A percentile compares a stretch with the other conserved stretches of the same genome.
Conservation (phyloP, 1,140 invertebrate genomes). For the Ips nitidus region DNA sequence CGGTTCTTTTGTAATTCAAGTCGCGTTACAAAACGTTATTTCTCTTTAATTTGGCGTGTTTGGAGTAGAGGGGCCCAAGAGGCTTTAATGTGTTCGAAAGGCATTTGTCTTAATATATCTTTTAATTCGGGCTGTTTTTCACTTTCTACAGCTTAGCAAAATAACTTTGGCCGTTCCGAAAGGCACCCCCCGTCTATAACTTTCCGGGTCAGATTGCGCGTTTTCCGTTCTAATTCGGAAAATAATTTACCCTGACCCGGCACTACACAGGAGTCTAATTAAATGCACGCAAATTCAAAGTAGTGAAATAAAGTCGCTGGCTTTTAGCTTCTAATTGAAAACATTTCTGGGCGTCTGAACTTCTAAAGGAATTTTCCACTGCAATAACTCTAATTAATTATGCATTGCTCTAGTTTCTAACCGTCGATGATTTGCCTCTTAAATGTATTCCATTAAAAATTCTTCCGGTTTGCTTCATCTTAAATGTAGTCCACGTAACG, state of each 20-base stretch:
- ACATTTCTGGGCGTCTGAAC: constrained; percentile 28
- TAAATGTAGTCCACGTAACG: constrained; percentile 11
- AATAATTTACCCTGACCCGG: background rate
- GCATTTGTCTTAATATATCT: constrained; percentile 12
- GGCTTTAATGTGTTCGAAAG: constrained; percentile 8
- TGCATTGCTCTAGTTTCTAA: constrained; percentile 21
- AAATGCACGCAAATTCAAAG: constrained; percentile 24
- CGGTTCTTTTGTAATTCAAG: background rate
- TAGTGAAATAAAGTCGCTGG: constrained; percentile 23
- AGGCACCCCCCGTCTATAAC: background rate
- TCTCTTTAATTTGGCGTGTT: constrained; percentile 7
- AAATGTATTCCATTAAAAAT: constrained; percentile 23
- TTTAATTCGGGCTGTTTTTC: constrained; percentile 2
- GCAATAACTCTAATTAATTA: constrained; percentile 34
- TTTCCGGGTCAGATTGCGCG: background rate
- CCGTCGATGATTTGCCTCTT: constrained; percentile 17
- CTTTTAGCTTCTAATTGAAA: constrained; percentile 28
- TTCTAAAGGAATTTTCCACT: constrained; percentile 29
- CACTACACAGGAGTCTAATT: constrained; percentile 10
- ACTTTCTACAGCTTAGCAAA: constrained; percentile 2
- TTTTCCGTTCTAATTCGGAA: too few relatives aligned
- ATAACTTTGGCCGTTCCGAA: background rate
- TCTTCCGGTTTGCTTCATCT: constrained; percentile 8
- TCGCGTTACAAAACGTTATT: constrained; percentile 6
- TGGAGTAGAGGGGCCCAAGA: background rate